Evolutionary conservation across 2,888 invertebrate genomes (phyloP).

Genomic region (Parnassius apollo): DNA sequence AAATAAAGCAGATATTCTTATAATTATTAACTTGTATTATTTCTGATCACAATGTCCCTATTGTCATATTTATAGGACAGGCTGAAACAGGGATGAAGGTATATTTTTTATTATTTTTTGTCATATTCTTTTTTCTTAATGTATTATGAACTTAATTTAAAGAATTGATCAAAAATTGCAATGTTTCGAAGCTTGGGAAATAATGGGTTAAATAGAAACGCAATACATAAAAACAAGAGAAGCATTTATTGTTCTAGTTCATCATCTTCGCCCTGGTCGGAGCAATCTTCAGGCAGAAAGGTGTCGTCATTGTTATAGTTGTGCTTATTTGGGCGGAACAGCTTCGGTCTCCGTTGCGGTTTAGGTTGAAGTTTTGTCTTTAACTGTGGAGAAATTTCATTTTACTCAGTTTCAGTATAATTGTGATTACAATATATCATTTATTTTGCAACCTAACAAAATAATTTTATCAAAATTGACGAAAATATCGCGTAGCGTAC

Average conservation of each 20-base stretch:
- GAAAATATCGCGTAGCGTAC: background rate
- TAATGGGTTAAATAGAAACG: background rate
- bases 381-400: background rate
- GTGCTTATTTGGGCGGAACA: conserved; percentile 36
- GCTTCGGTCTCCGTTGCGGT: conserved; percentile 28
- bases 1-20: too few relatives aligned
- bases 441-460: background rate
- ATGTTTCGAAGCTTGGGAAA: too few relatives aligned
- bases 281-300: conserved; percentile 62
- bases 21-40: too few relatives aligned
- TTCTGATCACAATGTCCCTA: too few relatives aligned
- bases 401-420: too few relatives aligned
- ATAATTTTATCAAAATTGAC: background rate
- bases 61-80: too few relatives aligned
- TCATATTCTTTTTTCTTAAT: too few relatives aligned
- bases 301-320: conserved; percentile 62
- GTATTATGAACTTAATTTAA: too few relatives aligned
- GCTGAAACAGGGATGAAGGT: too few relatives aligned
- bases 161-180: too few relatives aligned
- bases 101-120: too few relatives aligned
- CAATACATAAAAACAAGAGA: background rate
- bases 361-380: background rate
- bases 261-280: conserved; percentile 49
- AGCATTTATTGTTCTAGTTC: conserved; percentile 20
- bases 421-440: too few relatives aligned